Conservation (phyloP, 1,140 invertebrate genomes). For the Pinna nobilis region DNA sequence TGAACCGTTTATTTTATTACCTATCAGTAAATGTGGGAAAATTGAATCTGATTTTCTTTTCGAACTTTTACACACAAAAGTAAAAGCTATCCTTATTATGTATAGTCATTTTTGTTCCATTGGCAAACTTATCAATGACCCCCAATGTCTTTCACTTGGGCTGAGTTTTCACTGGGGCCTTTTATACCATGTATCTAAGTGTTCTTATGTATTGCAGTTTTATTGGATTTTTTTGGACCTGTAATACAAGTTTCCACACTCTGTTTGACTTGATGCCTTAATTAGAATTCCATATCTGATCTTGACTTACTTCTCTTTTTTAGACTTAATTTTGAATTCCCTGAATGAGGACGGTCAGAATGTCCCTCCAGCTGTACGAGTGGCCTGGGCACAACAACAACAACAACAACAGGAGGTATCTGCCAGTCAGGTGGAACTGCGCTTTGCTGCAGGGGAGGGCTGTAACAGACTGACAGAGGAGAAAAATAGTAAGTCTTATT, state of each 20-base stretch:
- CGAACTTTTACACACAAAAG: too few species aligned
- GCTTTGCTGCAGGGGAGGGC: slow-evolving; percentile 35
- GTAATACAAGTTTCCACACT: not conserved
- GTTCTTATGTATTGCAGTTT: too few species aligned
- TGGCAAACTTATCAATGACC: too few species aligned
- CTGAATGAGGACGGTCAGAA: slow-evolving; percentile 44
- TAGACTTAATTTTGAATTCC: slow-evolving; percentile 38
- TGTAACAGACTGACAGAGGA: slow-evolving; percentile 17
- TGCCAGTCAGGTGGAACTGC: slow-evolving; percentile 9
- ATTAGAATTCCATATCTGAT: not conserved
- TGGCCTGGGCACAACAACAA: slow-evolving; percentile 14
- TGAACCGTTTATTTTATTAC: too few species aligned
- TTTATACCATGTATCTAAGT: too few species aligned
- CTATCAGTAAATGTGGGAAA: too few species aligned
- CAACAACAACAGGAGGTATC: slow-evolving; percentile 8
- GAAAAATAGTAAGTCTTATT: not conserved
- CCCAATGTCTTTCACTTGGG: too few species aligned
- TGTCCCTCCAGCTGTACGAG: slow-evolving; percentile 13
- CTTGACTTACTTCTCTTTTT: not conserved
- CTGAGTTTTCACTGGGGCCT: too few species aligned
- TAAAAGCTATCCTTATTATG: too few species aligned
- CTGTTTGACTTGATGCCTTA: not conserved
- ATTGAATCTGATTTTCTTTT: too few species aligned
- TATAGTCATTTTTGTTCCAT: too few species aligned
- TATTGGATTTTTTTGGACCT: too few species aligned